A percentile compares a stretch with the other conserved stretches of the same genome.
These are phyloP conservation scores for Danaus melanippus DNA, from an alignment of 1,140 invertebrate species.

Conservation along the genomic window DNA sequence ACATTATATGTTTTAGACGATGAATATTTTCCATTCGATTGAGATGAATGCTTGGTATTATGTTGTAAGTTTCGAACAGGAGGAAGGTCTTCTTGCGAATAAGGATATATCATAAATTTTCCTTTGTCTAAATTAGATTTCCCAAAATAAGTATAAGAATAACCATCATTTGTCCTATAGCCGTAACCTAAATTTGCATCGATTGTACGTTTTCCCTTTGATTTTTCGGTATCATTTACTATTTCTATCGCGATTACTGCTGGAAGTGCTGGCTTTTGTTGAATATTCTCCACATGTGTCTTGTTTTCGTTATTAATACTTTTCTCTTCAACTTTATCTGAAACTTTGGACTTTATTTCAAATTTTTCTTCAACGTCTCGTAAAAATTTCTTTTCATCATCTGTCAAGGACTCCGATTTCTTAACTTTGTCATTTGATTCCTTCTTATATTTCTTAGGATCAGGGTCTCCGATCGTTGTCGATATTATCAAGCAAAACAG, in stretches of 20 bases:
- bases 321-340: conserved; percentile 27
- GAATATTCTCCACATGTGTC: conserved; percentile 10
- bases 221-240: conserved; percentile 68
- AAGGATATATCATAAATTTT: conserved; percentile 74
- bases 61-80: conserved; percentile 22
- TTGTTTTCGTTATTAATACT: conserved; percentile 22
- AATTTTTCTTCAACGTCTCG: conserved; percentile 69
- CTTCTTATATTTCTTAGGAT: conserved; percentile 60
- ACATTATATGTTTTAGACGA: conserved; percentile 37
- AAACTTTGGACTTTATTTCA: conserved; percentile 54
- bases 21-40: conserved; percentile 19
- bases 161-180: conserved; percentile 67
- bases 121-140: conserved; percentile 63
- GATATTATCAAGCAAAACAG: conserved; percentile 32
- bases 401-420: conserved; percentile 41
- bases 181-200: conserved; percentile 74
- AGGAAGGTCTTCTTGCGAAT: conserved; percentile 74
- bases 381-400: conserved; percentile 63
- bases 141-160: conserved; percentile 66
- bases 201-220: conserved; percentile 73
- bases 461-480: conserved; percentile 32
- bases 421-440: conserved; percentile 40
- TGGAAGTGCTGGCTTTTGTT: conserved; percentile 48
- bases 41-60: conserved; percentile 19
- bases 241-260: conserved; percentile 75